These are phyloP conservation scores for Amblyjoppa proteus DNA, from an alignment of 2,888 invertebrate species.

Conservation along the genomic window DNA sequence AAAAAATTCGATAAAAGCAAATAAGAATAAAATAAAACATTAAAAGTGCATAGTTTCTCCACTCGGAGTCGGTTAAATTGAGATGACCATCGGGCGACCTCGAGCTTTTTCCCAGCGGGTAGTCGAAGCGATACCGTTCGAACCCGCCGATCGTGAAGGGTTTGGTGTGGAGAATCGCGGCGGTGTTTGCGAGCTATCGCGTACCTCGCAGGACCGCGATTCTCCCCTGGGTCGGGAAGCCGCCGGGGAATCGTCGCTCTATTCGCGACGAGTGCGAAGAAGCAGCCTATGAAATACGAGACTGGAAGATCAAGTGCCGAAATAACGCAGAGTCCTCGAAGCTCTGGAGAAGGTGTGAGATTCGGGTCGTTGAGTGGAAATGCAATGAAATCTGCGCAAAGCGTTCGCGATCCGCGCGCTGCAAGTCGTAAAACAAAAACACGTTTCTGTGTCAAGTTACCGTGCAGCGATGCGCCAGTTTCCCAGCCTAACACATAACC, in stretches of 20 bases:
- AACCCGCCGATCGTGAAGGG: neutral
- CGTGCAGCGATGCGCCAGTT: neutral
- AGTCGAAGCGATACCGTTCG: constrained; percentile 12
- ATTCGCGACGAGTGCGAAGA: neutral
- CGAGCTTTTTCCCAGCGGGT: neutral
- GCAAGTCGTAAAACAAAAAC: neutral
- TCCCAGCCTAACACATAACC: neutral
- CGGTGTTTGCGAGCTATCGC: constrained; percentile 7
- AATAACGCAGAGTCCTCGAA: neutral
- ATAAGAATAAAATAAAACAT: constrained; percentile 3
- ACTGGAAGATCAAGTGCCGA: constrained; percentile 66
- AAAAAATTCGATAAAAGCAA: neutral
- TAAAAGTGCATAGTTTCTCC: neutral
- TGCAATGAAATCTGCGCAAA: neutral
- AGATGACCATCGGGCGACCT: constrained; percentile 27
- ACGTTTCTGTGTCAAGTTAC: constrained; percentile 44
- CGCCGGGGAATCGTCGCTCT: constrained; percentile 42
- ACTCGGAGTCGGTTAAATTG: constrained; percentile 33
- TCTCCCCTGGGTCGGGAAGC: constrained; percentile 56
- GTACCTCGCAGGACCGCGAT: neutral
- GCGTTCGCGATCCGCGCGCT: neutral
- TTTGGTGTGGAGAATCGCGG: neutral
- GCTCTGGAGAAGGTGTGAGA: neutral
- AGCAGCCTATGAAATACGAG: constrained; percentile 70
- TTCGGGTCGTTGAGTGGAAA: neutral